Percentiles rank a stretch among this genome's conserved stretches.
These are phyloP conservation scores for Zootoca vivipara DNA, from an alignment of 2,113 vertebrate genomes.

Conservation along the genomic window DNA sequence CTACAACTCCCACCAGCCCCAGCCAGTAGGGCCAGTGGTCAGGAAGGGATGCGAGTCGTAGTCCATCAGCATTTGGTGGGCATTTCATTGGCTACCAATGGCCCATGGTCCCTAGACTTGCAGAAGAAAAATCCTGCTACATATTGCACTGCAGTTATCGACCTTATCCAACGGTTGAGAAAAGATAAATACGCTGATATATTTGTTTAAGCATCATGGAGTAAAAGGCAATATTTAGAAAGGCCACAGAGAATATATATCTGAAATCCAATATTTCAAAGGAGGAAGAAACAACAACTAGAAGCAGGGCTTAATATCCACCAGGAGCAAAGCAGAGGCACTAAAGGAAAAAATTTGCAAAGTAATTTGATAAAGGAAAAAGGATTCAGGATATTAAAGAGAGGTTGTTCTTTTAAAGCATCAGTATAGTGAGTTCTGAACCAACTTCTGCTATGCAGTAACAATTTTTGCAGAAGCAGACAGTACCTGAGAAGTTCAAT, in stretches of 20 bases:
- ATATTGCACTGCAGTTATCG: not conserved
- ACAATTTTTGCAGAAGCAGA: not conserved
- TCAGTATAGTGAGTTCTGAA: not conserved
- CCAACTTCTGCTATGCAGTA: not conserved
- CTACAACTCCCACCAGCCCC: not conserved
- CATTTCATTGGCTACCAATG: no score
- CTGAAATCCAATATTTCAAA: not conserved
- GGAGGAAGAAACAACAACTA: no score
- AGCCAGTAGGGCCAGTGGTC: not conserved
- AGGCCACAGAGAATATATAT: not conserved
- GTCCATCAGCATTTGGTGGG: not conserved
- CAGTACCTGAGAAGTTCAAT: not conserved
- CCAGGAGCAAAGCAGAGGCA: not conserved
- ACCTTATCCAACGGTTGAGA: not conserved
- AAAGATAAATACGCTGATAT: constrained; percentile 30
- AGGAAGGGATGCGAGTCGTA: not conserved
- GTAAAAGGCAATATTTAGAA: not conserved
- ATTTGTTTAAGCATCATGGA: constrained; percentile 19
- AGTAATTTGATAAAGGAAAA: not conserved
- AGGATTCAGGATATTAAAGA: not conserved
- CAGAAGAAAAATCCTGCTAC: constrained; percentile 4
- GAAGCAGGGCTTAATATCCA: not conserved
- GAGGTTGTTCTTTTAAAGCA: not conserved
- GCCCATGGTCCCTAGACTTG: constrained; percentile 6
- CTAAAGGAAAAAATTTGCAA: not conserved